phyloP scores from a whole-genome alignment of 1,140 invertebrate genomes.

The Schmidtea mediterranea region DNA sequence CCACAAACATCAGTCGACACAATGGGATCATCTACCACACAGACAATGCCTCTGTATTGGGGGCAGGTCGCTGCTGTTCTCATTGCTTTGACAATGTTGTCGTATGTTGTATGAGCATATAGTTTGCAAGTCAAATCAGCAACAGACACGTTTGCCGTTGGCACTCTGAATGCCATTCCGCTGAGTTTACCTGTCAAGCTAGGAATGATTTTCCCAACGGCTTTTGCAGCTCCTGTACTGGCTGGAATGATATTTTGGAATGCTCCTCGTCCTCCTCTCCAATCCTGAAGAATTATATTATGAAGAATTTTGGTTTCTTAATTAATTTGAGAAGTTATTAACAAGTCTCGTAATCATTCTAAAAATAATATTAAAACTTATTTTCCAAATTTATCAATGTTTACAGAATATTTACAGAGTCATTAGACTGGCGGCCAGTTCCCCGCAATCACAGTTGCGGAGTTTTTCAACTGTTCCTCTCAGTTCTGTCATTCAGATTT shows the following conservation, averaged over 20 bases:
- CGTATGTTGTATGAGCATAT: constrained; percentile 37
- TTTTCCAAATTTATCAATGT: too few species aligned
- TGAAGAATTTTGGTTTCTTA: too few species aligned
- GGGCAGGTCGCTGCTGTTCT: constrained; percentile 47
- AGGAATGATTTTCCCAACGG: constrained; percentile 63
- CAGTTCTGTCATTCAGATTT: too few species aligned
- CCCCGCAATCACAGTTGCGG: too few species aligned
- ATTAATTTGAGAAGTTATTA: too few species aligned
- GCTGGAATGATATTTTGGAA: constrained; percentile 89
- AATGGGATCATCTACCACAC: constrained; percentile 72
- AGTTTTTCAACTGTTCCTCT: too few species aligned
- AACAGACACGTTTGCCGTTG: constrained; percentile 74
- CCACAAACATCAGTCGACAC: constrained; percentile 74
- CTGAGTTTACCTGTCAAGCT: constrained; percentile 53
- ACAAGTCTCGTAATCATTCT: too few species aligned
- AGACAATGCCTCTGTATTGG: constrained; percentile 57
- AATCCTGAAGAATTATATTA: too few species aligned
- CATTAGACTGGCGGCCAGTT: too few species aligned
- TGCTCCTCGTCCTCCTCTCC: constrained; percentile 84
- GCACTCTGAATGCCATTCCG: constrained; percentile 94
- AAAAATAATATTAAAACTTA: too few species aligned
- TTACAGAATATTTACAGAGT: too few species aligned
- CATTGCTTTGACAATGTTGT: constrained; percentile 59
- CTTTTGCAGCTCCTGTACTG: constrained; percentile 84
- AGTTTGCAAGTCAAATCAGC: constrained; percentile 56